phyloP scores from a whole-genome alignment of 2,113 vertebrate species.

The Cyanoramphus novaezelandiae region DNA sequence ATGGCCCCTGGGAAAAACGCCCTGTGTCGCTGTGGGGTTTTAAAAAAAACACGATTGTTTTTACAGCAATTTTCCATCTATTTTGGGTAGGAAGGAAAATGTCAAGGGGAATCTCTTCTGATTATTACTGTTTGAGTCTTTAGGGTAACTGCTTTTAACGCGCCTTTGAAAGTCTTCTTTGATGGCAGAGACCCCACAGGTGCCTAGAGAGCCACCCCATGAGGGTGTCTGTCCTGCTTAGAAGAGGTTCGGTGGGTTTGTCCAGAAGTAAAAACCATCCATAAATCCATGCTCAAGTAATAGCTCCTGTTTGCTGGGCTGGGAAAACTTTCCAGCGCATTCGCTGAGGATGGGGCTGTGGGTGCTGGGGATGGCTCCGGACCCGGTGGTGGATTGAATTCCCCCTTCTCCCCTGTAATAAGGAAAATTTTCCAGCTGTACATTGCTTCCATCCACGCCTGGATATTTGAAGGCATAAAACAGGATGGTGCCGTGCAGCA shows the following conservation, averaged over 20 bases:
- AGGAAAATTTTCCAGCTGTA: slow-evolving; percentile 34
- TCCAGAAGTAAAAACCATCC: neutral
- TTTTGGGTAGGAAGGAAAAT: slow-evolving; percentile 35
- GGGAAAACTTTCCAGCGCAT: neutral
- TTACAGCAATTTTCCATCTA: slow-evolving; percentile 56
- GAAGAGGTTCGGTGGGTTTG: neutral
- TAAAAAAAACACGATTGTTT: slow-evolving; percentile 40
- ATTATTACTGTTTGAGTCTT: neutral
- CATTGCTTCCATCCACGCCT: neutral
- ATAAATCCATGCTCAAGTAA: neutral
- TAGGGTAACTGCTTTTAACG: neutral
- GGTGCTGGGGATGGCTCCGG: neutral
- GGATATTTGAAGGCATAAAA: slow-evolving; percentile 3
- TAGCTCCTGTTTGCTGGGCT: neutral
- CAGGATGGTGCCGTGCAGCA: neutral
- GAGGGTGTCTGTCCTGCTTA: neutral
- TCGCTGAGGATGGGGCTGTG: neutral
- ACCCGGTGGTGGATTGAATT: neutral
- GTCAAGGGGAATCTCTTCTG: slow-evolving; percentile 16
- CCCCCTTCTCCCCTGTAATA: neutral
- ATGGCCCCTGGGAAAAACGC: slow-evolving; percentile 30
- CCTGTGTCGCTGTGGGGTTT: neutral
- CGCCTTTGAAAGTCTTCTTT: neutral
- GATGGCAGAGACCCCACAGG: neutral
- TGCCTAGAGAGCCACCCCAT: neutral